phyloP scores from a whole-genome alignment of 2,113 vertebrate species.

The Donacobius atricapilla region DNA sequence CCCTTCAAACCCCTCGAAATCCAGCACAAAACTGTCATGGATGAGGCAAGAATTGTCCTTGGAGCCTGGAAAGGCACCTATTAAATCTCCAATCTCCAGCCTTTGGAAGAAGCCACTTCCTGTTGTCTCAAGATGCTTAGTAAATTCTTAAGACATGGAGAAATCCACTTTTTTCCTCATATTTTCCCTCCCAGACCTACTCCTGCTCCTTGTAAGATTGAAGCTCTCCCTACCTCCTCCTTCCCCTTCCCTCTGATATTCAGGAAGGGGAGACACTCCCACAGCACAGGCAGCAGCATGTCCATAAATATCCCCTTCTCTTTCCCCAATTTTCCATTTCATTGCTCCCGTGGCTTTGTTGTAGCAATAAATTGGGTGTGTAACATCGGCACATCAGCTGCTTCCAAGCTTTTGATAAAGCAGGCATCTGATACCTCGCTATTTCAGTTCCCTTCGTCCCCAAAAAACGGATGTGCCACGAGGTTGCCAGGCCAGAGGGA shows the following conservation, averaged over 20 bases:
- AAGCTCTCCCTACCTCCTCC: neutral
- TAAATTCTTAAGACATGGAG: neutral
- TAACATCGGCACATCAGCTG: neutral
- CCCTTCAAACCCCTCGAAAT: neutral
- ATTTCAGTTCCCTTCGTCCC: neutral
- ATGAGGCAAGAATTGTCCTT: neutral
- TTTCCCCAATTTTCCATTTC: neutral
- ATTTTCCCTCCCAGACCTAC: neutral
- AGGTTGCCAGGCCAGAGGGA: neutral
- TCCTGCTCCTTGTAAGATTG: neutral
- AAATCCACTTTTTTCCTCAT: neutral
- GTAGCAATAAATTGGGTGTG: conserved; percentile 28
- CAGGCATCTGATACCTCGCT: neutral
- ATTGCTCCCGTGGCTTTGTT: neutral
- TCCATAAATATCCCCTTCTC: neutral
- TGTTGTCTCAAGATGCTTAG: neutral
- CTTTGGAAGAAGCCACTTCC: neutral
- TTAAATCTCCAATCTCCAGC: neutral
- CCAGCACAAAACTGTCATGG: neutral
- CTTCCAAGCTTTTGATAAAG: conserved; percentile 51
- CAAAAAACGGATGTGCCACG: neutral
- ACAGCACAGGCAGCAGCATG: neutral
- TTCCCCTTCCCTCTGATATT: neutral
- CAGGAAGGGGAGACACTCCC: neutral
- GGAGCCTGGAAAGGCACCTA: neutral